Evolutionary conservation across 2,113 vertebrate genomes (phyloP), one percentile per base, ranked within the genome.

Genomic region (Mirounga angustirostris): DNA sequence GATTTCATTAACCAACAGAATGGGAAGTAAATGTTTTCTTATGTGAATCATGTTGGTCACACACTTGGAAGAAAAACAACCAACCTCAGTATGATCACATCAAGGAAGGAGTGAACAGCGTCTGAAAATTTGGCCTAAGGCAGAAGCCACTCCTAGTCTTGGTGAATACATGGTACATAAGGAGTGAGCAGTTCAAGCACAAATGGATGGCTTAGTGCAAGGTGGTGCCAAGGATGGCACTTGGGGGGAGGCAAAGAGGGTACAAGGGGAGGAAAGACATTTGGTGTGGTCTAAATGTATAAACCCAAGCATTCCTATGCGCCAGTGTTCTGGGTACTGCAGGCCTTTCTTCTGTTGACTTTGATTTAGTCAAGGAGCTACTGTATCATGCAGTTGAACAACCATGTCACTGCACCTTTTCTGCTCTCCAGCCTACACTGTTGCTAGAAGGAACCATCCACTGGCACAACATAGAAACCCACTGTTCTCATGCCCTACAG

Each of bases 241-340:
- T 40, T 13, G 4, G 18, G 22, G 4, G 19, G 1, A 33, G 14
- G 43, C 74, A 67, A 28, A 71, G 40, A 58, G 43, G 26, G 16
- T 4, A 6, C 9, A 7, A 46, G 43, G 22, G 54, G 3, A 82
- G 19, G 5, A 86, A 22, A 15, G 0, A 2, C 15, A 3, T 63
- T 82, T 3, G 4, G 9, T 91, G 54, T 86, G 67, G 2, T 61
- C 40, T 61, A 19, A 50, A 52, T 50, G 22, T 33, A 18, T 61
- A 52, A 69, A 43, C n/a, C 30, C 36, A 74, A 50, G 69, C 33
- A 21, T 84, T 40, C 61, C 79, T 28, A 5, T 36, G 19, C 40
- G 78, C 33, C 15, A 54, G 0, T 14, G 33, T 74, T 78, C 46
- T 67, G 7, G 9, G 28, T 19, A 21, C 30, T n/a, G 6, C 0